Evolutionary conservation across 1,140 invertebrate genomes (phyloP), one percentile per base, ranked within the genome.

Genomic region (Venturia canescens): DNA sequence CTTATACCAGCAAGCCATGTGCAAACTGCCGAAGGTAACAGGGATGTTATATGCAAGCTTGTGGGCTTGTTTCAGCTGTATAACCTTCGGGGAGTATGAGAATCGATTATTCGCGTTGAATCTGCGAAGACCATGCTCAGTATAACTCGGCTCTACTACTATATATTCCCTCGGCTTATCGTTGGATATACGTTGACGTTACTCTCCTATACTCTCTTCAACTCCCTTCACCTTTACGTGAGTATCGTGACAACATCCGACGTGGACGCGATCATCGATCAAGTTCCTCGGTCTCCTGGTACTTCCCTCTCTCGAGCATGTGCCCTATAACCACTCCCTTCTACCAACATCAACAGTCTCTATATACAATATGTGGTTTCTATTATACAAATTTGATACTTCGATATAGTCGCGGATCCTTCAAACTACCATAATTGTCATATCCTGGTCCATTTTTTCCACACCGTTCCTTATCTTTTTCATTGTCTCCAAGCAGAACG

Each of bases 81-180:
- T 74, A 53, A 31, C 29, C 29, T 74, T 48, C 48, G 26, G 48
- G 26, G 38, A 74, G 71, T 74, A 53, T 48, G 72, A 23, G 50
- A 53, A 82, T 82, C 80, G 80, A 82, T 82, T 82, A 79, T 82
- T 82, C 80, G 80, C 53, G 53, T 57, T 71, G 80, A 67, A 82
- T 82, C 80, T 38, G 70, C 26, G 75, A 26, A 81, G 53, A 81
- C 70, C 69, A 26, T 77, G 7, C 75, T 31, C 38, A 44, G 71
- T 78, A 66, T 63, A 48, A 29, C 66, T 18, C 15, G 31, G 0
- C 16, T 13, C 27, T 69, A 69, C 31, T 69, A 31, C 66, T 69
- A 74, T 70, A 70, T 79, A 38, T 71, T n/a, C 66, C 13, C 31
- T 60, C 53, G 74, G 80, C 63, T 76, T 63, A 71, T 77, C 75